Evolutionary conservation across 2,113 vertebrate species (phyloP).

Genomic region (Arizona elegans): DNA sequence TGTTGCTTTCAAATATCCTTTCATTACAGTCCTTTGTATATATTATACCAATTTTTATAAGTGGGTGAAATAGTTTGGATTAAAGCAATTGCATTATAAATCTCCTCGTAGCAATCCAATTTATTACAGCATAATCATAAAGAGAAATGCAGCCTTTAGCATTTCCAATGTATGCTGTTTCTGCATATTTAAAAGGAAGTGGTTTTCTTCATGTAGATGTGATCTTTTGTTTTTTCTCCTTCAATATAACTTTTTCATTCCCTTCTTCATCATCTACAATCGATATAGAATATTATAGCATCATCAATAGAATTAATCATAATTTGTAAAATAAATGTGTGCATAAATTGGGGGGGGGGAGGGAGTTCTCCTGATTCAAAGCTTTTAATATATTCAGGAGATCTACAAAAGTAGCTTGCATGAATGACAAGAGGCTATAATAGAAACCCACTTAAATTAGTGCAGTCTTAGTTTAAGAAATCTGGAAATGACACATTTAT

Average conservation of each 20-base stretch:
- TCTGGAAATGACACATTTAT: neutral
- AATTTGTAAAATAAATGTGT: neutral
- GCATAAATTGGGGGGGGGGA: neutral
- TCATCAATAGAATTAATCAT: neutral
- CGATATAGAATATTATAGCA: neutral
- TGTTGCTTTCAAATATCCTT: neutral
- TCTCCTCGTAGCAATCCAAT: neutral
- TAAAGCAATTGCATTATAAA: neutral
- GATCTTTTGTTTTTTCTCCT: neutral
- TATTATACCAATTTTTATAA: neutral
- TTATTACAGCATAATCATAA: neutral
- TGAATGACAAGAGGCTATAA: neutral
- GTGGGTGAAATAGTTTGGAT: neutral
- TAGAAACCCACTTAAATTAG: neutral
- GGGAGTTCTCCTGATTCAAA: neutral
- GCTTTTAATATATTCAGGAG: neutral
- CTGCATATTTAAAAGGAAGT: neutral
- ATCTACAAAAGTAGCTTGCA: neutral
- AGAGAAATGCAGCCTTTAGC: neutral
- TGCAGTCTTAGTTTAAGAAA: neutral
- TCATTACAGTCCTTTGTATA: conserved; percentile 1
- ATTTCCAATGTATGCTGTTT: neutral
- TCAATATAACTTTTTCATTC: neutral
- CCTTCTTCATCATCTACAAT: neutral
- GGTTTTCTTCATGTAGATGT: neutral